Percentiles rank a stretch among this genome's conserved stretches.
phyloP scores from a whole-genome alignment of 2,888 invertebrate genomes.

The Zonitis immaculata region DNA sequence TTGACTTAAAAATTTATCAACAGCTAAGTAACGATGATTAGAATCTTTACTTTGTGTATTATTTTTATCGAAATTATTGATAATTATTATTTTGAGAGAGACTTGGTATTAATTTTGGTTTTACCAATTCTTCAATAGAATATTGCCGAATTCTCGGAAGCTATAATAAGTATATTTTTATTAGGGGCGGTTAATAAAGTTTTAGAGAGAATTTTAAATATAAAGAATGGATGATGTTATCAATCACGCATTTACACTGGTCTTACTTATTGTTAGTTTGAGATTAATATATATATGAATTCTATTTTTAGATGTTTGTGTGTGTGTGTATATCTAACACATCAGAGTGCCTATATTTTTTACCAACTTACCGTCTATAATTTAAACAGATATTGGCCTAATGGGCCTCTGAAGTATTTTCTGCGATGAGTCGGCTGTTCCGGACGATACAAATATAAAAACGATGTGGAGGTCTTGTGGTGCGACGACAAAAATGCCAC shows the following conservation, averaged over 20 bases:
- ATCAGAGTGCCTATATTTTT: constrained; percentile 14
- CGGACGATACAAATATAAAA: background rate
- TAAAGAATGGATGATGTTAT: background rate
- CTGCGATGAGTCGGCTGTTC: constrained; percentile 14
- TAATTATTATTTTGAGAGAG: background rate
- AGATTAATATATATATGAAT: no score
- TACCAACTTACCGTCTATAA: constrained; percentile 15
- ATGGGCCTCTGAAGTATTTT: constrained; percentile 12
- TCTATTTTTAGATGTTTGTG: no score
- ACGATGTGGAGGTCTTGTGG: background rate
- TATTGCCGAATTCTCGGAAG: no score
- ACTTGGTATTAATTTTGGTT: background rate
- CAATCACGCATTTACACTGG: no score
- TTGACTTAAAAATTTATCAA: background rate
- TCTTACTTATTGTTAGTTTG: no score
- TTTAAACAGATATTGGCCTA: constrained; percentile 17
- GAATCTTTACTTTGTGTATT: background rate
- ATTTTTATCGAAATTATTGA: constrained; percentile 1
- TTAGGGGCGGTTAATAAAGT: no score
- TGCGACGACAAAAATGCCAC: background rate
- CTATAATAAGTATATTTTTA: no score
- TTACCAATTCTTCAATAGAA: no score
- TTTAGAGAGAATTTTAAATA: no score
- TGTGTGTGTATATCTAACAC: background rate
- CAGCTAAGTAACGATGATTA: background rate